Percentiles rank a stretch among this genome's conserved stretches.
Evolutionary conservation across 64 coral and sea anemone species (phyloP).

Genomic region (Platygyra sinensis): DNA sequence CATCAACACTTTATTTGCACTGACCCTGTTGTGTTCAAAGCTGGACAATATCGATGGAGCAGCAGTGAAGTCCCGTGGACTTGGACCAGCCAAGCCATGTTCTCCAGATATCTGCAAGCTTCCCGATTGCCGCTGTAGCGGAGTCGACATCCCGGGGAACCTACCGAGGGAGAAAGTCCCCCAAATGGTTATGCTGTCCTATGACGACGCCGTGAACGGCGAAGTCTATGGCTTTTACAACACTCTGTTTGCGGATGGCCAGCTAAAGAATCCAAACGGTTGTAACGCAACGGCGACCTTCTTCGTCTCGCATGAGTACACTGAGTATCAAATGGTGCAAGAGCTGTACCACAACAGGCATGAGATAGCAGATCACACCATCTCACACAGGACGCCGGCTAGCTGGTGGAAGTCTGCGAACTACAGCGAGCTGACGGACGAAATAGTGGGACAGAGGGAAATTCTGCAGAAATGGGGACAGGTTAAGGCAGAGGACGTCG

Average conservation of each 20-base stretch:
- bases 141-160: slow-evolving; percentile 54
- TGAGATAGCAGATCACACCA: slow-evolving; percentile 90
- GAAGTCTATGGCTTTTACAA: slow-evolving; percentile 40
- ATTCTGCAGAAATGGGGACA: slow-evolving; percentile 85
- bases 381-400: slow-evolving; percentile 66
- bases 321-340: slow-evolving; percentile 87
- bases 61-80: not conserved
- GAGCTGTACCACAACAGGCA: slow-evolving; percentile 81
- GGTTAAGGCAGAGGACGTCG: slow-evolving; percentile 63
- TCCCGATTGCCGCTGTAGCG: slow-evolving; percentile 86
- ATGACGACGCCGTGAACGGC: slow-evolving; percentile 79
- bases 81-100: slow-evolving; percentile 54
- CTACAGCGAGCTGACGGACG: slow-evolving; percentile 55
- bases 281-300: slow-evolving; percentile 80
- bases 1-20: not conserved
- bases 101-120: slow-evolving; percentile 74
- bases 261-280: slow-evolving; percentile 78
- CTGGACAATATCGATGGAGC: not conserved
- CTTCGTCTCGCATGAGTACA: slow-evolving; percentile 95
- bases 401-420: slow-evolving; percentile 91
- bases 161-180: slow-evolving; percentile 49
- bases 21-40: not conserved
- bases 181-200: slow-evolving; percentile 87
- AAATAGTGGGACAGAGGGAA: slow-evolving; percentile 86
- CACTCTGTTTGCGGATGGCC: slow-evolving; percentile 56